Evolutionary conservation across 2,888 invertebrate genomes (phyloP).

Genomic region (Sarcophaga carnaria): DNA sequence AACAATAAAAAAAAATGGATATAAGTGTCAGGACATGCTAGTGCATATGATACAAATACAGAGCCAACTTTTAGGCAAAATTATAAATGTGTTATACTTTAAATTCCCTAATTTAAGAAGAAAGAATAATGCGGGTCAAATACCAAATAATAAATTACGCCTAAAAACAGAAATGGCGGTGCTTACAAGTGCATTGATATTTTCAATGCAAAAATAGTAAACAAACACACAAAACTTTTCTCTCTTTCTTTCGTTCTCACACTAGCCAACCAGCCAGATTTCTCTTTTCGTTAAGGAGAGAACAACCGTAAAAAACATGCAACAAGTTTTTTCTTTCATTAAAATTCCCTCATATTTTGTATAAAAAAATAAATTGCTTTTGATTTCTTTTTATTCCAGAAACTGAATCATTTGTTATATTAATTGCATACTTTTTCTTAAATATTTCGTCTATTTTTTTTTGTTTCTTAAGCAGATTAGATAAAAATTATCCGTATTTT

Average conservation of each 20-base stretch:
- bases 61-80: constrained; percentile 65
- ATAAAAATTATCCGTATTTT: constrained; percentile 35
- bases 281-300: background rate
- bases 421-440: constrained; percentile 62
- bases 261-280: background rate
- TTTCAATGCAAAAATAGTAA: constrained; percentile 37
- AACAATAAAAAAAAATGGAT: constrained; percentile 11
- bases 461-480: constrained; percentile 45
- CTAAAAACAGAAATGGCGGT: constrained; percentile 71
- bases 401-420: constrained; percentile 16
- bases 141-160: constrained; percentile 63
- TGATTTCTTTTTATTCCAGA: constrained; percentile 27
- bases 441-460: background rate
- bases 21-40: constrained; percentile 70
- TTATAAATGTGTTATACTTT: constrained; percentile 36
- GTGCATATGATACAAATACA: constrained; percentile 18
- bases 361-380: constrained; percentile 29
- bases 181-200: constrained; percentile 47
- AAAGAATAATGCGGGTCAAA: constrained; percentile 46
- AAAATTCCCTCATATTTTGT: constrained; percentile 8
- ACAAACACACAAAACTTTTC: constrained; percentile 26
- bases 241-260: constrained; percentile 7
- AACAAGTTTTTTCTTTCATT: constrained; percentile 69
- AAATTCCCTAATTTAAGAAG: constrained; percentile 64
- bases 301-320: constrained; percentile 66